Conservation (phyloP, 2,113 vertebrate species). For the Synchiropus splendidus region DNA sequence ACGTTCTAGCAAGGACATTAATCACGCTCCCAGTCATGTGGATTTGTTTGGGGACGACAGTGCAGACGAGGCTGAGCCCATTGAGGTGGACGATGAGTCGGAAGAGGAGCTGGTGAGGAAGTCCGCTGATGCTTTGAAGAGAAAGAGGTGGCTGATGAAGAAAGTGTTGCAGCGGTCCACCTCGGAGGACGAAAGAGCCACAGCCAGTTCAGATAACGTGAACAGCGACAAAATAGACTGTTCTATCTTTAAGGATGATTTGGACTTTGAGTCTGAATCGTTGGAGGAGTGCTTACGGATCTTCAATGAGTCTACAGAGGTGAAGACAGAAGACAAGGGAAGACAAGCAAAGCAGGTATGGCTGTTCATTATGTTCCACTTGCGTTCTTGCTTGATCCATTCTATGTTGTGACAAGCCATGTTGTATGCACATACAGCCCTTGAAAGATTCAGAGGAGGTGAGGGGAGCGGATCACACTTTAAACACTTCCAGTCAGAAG, state of each 20-base stretch:
- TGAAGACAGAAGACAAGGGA: slow-evolving; percentile 90
- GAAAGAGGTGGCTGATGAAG: slow-evolving; percentile 39
- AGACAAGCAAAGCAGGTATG: slow-evolving; percentile 84
- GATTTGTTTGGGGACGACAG: slow-evolving; percentile 95
- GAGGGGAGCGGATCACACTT: slow-evolving; percentile 62
- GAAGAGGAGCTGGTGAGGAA: slow-evolving; percentile 63
- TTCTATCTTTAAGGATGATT: slow-evolving; percentile 75
- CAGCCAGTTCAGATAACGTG: slow-evolving; percentile 23
- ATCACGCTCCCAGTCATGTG: slow-evolving; percentile 70
- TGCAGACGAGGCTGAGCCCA: slow-evolving; percentile 70
- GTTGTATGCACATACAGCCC: slow-evolving; percentile 37
- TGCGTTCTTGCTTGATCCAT: background rate
- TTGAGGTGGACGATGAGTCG: slow-evolving; percentile 15
- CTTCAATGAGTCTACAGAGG: slow-evolving; percentile 89
- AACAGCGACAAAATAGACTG: slow-evolving; percentile 58
- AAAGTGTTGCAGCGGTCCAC: slow-evolving; percentile 40
- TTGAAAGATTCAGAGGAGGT: slow-evolving; percentile 62
- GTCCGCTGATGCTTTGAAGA: slow-evolving; percentile 41
- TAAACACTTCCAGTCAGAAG: slow-evolving; percentile 86
- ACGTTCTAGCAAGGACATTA: slow-evolving; percentile 33
- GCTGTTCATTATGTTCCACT: background rate
- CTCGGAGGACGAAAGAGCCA: slow-evolving; percentile 25
- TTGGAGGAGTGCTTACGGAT: slow-evolving; percentile 96
- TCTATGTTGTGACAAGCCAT: background rate
- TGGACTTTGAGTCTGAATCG: slow-evolving; percentile 85